Evolutionary conservation across 1,140 invertebrate genomes (phyloP).

Genomic region (Chironomus tepperi): DNA sequence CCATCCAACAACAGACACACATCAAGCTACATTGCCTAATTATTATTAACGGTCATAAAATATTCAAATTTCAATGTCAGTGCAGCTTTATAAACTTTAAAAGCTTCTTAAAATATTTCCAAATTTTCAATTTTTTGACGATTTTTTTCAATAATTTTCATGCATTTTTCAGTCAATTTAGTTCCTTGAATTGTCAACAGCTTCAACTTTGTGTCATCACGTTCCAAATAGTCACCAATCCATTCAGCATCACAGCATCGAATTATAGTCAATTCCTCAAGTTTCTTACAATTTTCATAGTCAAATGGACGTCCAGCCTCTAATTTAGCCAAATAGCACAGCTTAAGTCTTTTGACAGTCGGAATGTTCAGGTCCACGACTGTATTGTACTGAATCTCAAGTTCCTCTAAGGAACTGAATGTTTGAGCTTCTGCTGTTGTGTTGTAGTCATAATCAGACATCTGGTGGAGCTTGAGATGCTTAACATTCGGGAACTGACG

Average conservation of each 20-base stretch:
- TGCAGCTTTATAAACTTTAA: too few relatives aligned
- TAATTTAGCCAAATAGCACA: not conserved
- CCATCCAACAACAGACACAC: too few relatives aligned
- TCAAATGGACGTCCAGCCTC: not conserved
- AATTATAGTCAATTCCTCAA: not conserved
- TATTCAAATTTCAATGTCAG: too few relatives aligned
- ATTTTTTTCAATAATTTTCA: not conserved
- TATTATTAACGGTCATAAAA: too few relatives aligned
- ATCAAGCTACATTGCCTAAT: too few relatives aligned
- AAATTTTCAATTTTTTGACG: not conserved
- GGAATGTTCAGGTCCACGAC: not conserved
- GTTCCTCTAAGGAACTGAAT: not conserved
- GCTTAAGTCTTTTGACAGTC: not conserved
- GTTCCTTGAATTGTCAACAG: not conserved
- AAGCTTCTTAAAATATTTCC: not conserved
- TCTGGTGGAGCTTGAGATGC: not conserved
- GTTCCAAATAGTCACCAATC: not conserved
- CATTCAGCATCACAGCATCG: not conserved
- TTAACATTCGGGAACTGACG: not conserved
- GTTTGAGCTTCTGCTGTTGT: not conserved
- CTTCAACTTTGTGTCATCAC: not conserved
- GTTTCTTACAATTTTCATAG: not conserved
- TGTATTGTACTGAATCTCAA: not conserved
- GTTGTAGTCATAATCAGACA: not conserved
- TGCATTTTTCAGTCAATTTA: not conserved